Percentiles rank a stretch among this genome's conserved stretches.
Evolutionary conservation across 2,797 vertebrate species (phyloP).

Genomic region (Neomorphus geoffroyi): DNA sequence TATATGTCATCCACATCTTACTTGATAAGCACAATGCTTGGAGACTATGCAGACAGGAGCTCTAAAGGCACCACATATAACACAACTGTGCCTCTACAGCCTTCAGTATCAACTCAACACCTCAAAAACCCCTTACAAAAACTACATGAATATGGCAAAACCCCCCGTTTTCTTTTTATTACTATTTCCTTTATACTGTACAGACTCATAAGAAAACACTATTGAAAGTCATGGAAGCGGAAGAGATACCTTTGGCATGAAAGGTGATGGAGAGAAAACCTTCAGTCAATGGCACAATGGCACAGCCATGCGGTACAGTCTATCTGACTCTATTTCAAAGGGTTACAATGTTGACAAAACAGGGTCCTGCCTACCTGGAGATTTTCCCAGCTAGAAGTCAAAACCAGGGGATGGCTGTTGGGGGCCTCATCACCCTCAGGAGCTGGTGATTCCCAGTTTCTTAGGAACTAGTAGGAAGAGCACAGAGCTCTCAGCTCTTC

Average conservation of each 20-base stretch:
- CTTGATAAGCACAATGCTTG: rapidly evolving
- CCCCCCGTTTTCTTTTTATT: not conserved
- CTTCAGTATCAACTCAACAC: not conserved
- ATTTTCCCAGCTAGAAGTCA: not conserved
- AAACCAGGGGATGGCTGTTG: not conserved
- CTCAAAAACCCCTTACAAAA: rapidly evolving
- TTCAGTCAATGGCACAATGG: no score
- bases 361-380: not conserved
- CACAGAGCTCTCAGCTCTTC: not conserved
- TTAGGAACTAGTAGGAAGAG: not conserved
- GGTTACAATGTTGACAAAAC: rapidly evolving
- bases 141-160: not conserved
- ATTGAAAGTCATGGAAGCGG: not conserved
- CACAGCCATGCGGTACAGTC: rapidly evolving
- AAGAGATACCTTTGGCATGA: not conserved
- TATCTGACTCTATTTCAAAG: not conserved
- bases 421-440: not conserved
- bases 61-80: not conserved
- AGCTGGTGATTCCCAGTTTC: not conserved
- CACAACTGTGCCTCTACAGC: not conserved
- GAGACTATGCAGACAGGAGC: not conserved
- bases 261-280: not conserved
- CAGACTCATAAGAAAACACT: not conserved
- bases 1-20: not conserved
- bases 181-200: not conserved